phyloP scores from a whole-genome alignment of 1,140 invertebrate genomes.

The Aphelinus atriplicis region DNA sequence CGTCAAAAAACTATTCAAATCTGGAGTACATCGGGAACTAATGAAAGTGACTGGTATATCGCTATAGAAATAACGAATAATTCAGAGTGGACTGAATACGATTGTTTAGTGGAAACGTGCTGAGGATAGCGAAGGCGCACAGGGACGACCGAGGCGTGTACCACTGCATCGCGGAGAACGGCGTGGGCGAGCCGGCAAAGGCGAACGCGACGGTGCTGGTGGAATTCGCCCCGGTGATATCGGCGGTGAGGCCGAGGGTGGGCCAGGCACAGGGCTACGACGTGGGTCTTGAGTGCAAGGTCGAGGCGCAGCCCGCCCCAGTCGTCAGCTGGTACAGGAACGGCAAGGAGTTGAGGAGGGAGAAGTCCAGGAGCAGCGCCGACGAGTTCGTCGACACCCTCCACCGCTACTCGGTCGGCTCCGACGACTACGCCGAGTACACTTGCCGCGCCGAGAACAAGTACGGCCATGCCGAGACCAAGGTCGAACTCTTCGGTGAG shows the following conservation, averaged over 20 bases:
- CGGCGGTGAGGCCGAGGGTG: constrained; percentile 28
- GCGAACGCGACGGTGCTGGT: constrained; percentile 19
- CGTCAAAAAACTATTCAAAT: no score
- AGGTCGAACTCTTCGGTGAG: constrained; percentile 35
- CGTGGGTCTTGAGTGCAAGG: constrained; percentile 21
- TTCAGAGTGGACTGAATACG: no score
- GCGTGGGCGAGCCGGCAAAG: background rate
- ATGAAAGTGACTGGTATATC: no score
- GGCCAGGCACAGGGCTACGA: constrained; percentile 27
- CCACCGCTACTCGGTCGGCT: constrained; percentile 5
- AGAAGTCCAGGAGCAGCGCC: background rate
- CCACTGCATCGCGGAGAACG: constrained; percentile 29
- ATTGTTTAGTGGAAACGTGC: constrained; percentile 14
- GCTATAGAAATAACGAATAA: no score
- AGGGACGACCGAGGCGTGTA: constrained; percentile 34
- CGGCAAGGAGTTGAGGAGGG: background rate
- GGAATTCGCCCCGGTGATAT: constrained; percentile 15
- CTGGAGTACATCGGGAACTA: no score
- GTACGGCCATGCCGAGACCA: constrained; percentile 19
- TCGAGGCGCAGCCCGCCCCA: constrained; percentile 24
- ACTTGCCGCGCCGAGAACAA: constrained; percentile 25
- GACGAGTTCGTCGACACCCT: constrained; percentile 19
- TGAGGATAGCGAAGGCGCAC: constrained; percentile 5
- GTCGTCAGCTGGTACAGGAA: constrained; percentile 15
- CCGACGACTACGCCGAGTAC: constrained; percentile 21